Evolutionary conservation across 1,140 invertebrate species (phyloP), one percentile per base, ranked within the genome.

Genomic region (Phocides pigmalion): DNA sequence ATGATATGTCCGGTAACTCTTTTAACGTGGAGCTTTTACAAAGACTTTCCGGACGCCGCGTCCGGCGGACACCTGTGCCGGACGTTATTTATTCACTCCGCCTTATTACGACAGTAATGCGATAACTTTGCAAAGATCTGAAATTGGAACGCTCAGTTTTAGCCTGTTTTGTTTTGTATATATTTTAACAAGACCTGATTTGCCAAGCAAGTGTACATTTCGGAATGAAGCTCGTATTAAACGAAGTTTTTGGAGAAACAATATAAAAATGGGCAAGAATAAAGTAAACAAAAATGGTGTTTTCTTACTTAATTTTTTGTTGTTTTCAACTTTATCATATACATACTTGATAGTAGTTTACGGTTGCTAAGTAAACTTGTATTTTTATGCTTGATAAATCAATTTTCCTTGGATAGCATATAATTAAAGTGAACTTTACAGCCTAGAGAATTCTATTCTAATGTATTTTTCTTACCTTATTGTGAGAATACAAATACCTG

Each of bases 111-210:
- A 41, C 28, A 41, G 17, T 41, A 41, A 56, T 20, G 51, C 19
- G 17, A 25, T n/a, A 56, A 56, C 37, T 56, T 56, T 42, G 37
- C 37, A 56, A 56, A 56, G 41, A 56, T 56, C 51, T 4, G 39
- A 44, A 56, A 44, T 56, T 44, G 53, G 39, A 44, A 42, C 35
- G 8, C 12, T 28, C 47, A 35, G 39, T 25, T 20, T 56, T 56
- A 20, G 17, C 39, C 15, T 22, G 39, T 41, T 44, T 44, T 14
- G 39, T 56, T 12, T 25, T 14, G 19, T 14, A 12, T 42, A 16
- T 42, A 28, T 42, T 56, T 37, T 53, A 2, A 14, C 8, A 39
- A 39, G 12, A 14, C 35, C 35, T 39, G n/a, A 39, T 39, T 39
- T 11, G 4, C 6, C 22, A 22, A 22, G 6, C 6, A 39, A n/a